These are phyloP conservation scores for Otus sunia DNA, from an alignment of 2,113 vertebrate genomes.

Conservation along the genomic window DNA sequence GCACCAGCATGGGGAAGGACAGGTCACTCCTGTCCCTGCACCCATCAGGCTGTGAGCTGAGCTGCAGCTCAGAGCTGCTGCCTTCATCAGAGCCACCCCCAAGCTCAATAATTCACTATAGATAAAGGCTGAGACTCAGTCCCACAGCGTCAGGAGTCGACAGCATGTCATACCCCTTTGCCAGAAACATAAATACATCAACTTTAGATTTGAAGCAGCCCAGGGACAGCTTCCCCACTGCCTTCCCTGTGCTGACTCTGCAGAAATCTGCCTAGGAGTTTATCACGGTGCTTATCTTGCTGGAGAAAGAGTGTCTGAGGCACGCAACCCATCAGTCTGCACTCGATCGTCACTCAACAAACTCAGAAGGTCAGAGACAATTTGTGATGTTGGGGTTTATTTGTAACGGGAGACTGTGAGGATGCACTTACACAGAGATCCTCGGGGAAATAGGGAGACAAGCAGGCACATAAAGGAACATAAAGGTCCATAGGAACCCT, in stretches of 20 bases:
- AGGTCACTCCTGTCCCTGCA: neutral
- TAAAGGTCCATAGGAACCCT: rapidly evolving
- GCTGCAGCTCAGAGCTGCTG: neutral
- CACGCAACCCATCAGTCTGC: neutral
- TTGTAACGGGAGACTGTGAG: neutral
- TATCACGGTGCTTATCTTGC: neutral
- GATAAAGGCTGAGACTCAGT: neutral
- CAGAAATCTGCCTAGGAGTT: neutral
- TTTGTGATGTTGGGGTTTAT: neutral
- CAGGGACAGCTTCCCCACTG: neutral
- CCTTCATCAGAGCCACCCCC: too few relatives aligned
- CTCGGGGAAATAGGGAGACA: neutral
- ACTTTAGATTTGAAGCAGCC: neutral
- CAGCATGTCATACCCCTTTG: neutral
- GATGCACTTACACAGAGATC: neutral
- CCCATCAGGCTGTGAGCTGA: neutral
- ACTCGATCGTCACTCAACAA: neutral
- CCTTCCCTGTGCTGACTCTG: neutral
- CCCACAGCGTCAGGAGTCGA: neutral
- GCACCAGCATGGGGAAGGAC: too few relatives aligned
- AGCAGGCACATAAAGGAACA: rapidly evolving
- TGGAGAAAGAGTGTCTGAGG: neutral
- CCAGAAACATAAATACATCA: neutral
- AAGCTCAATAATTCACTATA: neutral
- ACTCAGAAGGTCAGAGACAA: neutral